These are phyloP conservation scores for Psittacus erithacus DNA, from an alignment of 2,113 vertebrate species.

Conservation along the genomic window DNA sequence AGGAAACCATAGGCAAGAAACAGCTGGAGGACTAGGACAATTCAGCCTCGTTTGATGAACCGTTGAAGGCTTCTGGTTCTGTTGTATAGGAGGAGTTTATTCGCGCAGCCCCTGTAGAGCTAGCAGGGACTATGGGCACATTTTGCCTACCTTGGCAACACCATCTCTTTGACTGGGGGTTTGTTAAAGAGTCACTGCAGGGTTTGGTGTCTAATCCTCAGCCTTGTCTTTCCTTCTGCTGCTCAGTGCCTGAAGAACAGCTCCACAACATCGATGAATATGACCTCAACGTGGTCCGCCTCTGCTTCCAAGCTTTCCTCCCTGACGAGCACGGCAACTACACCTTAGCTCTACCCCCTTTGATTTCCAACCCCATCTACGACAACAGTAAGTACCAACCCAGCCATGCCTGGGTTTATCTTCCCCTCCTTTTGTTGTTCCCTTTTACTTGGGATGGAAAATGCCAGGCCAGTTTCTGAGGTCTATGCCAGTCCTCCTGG, in stretches of 20 bases:
- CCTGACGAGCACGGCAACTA: constrained; percentile 87
- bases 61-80: accelerated
- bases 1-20: background rate
- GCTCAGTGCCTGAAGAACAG: constrained; percentile 88
- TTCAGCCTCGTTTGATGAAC: background rate
- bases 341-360: constrained; percentile 80
- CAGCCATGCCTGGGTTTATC: background rate
- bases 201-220: background rate
- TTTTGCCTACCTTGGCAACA: background rate
- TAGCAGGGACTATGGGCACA: accelerated
- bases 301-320: constrained; percentile 95
- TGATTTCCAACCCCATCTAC: constrained; percentile 97
- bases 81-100: background rate
- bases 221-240: background rate
- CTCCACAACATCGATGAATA: constrained; percentile 92
- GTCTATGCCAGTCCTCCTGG: background rate
- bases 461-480: background rate
- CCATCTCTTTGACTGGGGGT: background rate
- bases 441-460: background rate
- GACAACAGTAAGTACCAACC: constrained; percentile 92
- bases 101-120: background rate
- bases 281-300: constrained; percentile 94
- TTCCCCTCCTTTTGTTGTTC: background rate
- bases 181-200: background rate
- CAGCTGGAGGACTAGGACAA: background rate